These are phyloP conservation scores for Acanthosepion esculentum DNA, from an alignment of 2,888 invertebrate genomes.

Conservation along the genomic window DNA sequence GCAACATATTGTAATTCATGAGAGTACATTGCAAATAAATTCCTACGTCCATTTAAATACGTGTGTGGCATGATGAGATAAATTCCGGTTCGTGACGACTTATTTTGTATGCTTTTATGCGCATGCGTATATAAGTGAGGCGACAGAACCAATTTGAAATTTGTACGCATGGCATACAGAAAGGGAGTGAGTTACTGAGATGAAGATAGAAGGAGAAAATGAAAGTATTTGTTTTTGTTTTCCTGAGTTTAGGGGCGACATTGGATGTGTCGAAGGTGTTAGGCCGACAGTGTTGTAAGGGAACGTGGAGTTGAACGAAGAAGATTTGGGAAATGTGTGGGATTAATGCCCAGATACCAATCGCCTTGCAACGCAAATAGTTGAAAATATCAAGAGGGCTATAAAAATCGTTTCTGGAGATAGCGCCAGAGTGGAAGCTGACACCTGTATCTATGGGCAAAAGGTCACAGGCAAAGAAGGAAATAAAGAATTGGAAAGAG, in stretches of 20 bases:
- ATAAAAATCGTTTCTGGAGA: background rate
- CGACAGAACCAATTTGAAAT: background rate
- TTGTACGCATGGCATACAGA: background rate
- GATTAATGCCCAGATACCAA: background rate
- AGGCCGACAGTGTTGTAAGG: background rate
- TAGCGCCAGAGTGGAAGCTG: background rate
- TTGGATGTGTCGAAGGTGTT: background rate
- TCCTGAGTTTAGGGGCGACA: background rate
- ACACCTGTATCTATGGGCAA: background rate
- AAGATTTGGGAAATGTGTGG: background rate
- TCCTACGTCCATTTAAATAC: background rate
- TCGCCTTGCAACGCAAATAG: background rate
- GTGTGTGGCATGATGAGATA: background rate
- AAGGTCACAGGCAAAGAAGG: background rate
- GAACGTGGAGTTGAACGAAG: background rate
- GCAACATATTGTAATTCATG: slow-evolving; percentile 25
- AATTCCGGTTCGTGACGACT: background rate
- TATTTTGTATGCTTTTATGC: background rate
- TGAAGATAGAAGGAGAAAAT: background rate
- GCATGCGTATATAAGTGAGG: background rate
- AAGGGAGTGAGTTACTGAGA: background rate
- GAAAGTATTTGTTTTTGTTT: background rate
- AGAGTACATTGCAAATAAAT: background rate
- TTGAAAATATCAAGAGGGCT: background rate
- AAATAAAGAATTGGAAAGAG: background rate